Percentiles rank a stretch among this genome's conserved stretches.
phyloP scores from a whole-genome alignment of 2,113 vertebrate species.

The Aegithalos caudatus region DNA sequence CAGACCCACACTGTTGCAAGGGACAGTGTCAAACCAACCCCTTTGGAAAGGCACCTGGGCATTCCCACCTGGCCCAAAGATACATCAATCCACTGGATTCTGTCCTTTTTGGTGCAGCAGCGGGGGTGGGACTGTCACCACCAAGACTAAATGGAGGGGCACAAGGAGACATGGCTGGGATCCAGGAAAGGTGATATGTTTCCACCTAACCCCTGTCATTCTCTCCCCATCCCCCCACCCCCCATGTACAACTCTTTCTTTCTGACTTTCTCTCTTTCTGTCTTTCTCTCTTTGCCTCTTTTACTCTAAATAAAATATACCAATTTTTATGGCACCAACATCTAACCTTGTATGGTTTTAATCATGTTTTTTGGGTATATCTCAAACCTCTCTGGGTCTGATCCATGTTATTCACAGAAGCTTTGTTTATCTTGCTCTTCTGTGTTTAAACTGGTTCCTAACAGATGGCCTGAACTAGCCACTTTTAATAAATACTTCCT shows the following conservation, averaged over 20 bases:
- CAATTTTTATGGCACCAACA: fast-evolving
- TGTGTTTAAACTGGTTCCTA: neutral
- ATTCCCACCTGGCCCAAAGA: neutral
- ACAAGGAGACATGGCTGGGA: neutral
- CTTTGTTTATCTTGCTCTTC: neutral
- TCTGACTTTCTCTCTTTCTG: neutral
- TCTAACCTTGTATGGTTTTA: neutral
- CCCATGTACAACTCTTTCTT: fast-evolving
- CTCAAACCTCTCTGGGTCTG: neutral
- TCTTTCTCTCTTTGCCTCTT: neutral
- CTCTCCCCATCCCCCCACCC: fast-evolving
- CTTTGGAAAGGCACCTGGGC: too few relatives aligned
- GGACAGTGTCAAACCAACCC: too few relatives aligned
- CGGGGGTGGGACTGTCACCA: fast-evolving
- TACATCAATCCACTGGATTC: too few relatives aligned
- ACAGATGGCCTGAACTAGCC: neutral
- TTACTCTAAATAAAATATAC: neutral
- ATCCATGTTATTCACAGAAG: fast-evolving
- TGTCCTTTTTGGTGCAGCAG: fast-evolving
- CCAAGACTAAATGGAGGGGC: neutral
- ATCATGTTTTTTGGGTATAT: neutral
- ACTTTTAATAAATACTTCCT: neutral
- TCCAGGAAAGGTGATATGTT: fast-evolving
- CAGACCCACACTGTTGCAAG: neutral
- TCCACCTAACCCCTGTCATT: neutral